Percentiles rank a stretch among this genome's conserved stretches.
Evolutionary conservation across 2,888 invertebrate species (phyloP).

Genomic region (Brachynemurus nebulosus): DNA sequence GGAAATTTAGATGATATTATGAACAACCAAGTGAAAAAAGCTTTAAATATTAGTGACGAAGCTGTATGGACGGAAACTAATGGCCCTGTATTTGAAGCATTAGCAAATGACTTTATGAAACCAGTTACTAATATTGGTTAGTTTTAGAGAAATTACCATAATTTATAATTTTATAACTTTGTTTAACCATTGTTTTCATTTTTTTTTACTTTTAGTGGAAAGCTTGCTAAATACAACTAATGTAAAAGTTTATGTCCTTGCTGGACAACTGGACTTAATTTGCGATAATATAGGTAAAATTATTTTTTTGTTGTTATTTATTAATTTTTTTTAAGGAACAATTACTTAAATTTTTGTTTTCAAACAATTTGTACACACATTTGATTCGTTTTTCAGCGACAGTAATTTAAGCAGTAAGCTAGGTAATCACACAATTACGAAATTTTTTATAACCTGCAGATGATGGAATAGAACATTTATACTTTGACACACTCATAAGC

Average conservation of each 20-base stretch:
- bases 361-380: no score
- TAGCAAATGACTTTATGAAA: constrained; percentile 63
- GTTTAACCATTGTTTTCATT: constrained; percentile 4
- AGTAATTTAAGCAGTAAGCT: no score
- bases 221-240: constrained; percentile 50
- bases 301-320: no score
- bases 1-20: no score
- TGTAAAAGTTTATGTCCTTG: constrained; percentile 54
- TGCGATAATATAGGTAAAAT: constrained; percentile 66
- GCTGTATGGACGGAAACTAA: constrained; percentile 54
- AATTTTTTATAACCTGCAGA: no score
- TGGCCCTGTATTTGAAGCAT: constrained; percentile 40
- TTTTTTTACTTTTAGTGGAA: constrained; percentile 44
- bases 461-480: no score
- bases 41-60: constrained; percentile 46
- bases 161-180: constrained; percentile 1
- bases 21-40: constrained; percentile 53
- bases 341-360: no score
- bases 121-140: constrained; percentile 55
- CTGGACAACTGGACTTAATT: constrained; percentile 73
- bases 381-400: no score
- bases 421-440: no score
- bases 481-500: no score
- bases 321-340: no score
- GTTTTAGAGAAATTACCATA: background rate